Evolutionary conservation across 2,888 invertebrate species (phyloP), one percentile per base, ranked within the genome.

Genomic region (Sinelater perroti): DNA sequence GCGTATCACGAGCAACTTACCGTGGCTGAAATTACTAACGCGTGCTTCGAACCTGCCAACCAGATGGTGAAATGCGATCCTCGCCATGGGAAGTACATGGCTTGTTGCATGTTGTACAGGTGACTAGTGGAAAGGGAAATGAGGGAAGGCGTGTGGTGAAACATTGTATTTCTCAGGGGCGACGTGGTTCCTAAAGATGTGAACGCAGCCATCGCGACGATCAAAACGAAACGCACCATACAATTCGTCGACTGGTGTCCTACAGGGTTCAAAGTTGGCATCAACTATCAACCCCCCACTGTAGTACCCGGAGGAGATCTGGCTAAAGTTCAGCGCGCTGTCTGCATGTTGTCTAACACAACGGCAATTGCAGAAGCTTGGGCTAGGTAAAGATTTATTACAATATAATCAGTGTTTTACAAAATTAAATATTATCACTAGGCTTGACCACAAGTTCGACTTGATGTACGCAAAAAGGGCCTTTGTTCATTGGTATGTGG

Each of bases 341-440:
- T 97, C 5, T 97, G 97, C 84, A 97, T 97, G 96, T 80, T 97
- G 77, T 94, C 94, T 71, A 97, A 97, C 79, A 97, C 95, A 40
- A 97, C 96, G 1, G 95, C 96, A 64, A 96, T 97, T 72, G 95
- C 95, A 2, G 95, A 96, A 76, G 96, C 96, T 20, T 97, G 96
- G 96, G 95, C 94, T 50, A 87, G 91, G 79, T 85, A 83, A 36
- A 82, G 24, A 14, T 20, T 31, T 11, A 30, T 3, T 36, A 8
- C 40, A 35, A 38, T 30, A 4, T 14, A 30, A n/a, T n/a, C n/a
- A n/a, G n/a, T n/a, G n/a, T n/a, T n/a, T n/a, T n/a, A 18, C 16
- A 38, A 38, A 28, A 45, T 18, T 6, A 26, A 6, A 11, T 14
- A 24, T 54, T 10, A 44, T 35, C 18, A 14, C 13, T 45, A 87